A percentile compares a stretch with the other conserved stretches of the same genome.
Conservation (phyloP, 2,113 vertebrate species). For the Lichenostomus cassidix region DNA sequence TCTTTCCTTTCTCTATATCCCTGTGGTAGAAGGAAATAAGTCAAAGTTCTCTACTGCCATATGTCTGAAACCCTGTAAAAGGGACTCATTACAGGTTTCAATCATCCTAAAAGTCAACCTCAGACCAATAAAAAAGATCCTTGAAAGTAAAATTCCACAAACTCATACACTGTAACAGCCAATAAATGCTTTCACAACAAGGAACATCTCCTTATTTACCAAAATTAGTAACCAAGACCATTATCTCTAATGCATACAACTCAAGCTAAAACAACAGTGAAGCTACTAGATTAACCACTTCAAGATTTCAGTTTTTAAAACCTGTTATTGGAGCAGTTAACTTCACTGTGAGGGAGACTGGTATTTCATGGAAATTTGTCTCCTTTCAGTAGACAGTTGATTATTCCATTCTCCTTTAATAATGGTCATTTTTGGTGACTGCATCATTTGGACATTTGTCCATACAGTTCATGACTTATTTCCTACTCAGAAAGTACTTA, state of each 20-base stretch:
- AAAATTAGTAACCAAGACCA: neutral
- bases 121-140: neutral
- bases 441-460: neutral
- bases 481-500: neutral
- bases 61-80: neutral
- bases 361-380: neutral
- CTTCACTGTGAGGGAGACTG: neutral
- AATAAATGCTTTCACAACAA: neutral
- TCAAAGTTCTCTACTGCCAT: slow-evolving; percentile 32
- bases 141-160: neutral
- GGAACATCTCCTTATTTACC: neutral
- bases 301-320: neutral
- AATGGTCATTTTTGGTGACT: neutral
- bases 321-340: neutral
- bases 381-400: neutral
- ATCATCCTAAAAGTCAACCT: neutral
- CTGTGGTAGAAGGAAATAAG: slow-evolving; percentile 53
- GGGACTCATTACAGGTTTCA: neutral
- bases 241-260: neutral
- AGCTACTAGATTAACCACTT: neutral
- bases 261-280: neutral
- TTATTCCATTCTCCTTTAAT: neutral
- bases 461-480: neutral
- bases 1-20: slow-evolving; percentile 56
- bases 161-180: neutral